A percentile compares a stretch with the other conserved stretches of the same genome.
Evolutionary conservation across 2,113 vertebrate species (phyloP).

Genomic region (Nothobranchius furzeri): DNA sequence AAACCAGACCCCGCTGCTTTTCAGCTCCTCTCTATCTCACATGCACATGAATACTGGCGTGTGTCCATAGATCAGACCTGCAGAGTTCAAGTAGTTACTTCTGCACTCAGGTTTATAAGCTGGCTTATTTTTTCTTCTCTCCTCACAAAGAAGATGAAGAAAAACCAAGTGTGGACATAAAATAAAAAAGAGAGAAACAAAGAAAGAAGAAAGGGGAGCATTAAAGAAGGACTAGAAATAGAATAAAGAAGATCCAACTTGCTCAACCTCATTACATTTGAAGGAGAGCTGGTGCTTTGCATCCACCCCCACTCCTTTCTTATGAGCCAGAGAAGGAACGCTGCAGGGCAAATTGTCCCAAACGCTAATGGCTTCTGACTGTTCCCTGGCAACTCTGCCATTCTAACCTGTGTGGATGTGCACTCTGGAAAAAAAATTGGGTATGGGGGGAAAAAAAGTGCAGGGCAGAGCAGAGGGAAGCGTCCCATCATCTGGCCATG

Average conservation of each 20-base stretch:
- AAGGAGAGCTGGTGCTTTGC: constrained; percentile 83
- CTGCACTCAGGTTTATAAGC: constrained; percentile 12
- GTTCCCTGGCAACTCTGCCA: constrained; percentile 99
- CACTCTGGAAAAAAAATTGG: constrained; percentile 79
- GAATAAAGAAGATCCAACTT: constrained; percentile 77
- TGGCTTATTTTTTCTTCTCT: not conserved
- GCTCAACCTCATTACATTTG: constrained; percentile 86
- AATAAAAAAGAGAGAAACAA: constrained; percentile 27
- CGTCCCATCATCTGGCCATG: constrained; percentile 83
- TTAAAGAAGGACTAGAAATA: constrained; percentile 57
- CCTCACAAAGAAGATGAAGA: constrained; percentile 40
- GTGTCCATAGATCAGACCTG: constrained; percentile 37
- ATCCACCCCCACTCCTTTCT: constrained; percentile 84
- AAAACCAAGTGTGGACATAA: constrained; percentile 62
- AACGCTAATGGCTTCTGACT: constrained; percentile 99
- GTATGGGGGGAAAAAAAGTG: constrained; percentile 55
- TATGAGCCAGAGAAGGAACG: constrained; percentile 91
- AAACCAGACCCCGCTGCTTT: constrained; percentile 84
- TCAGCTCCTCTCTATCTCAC: constrained; percentile 65
- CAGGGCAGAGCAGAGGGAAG: constrained; percentile 81
- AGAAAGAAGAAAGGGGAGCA: constrained; percentile 32
- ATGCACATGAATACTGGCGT: constrained; percentile 51
- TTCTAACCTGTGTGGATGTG: constrained; percentile 98
- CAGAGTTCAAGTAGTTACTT: constrained; percentile 5
- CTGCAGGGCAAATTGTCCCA: constrained; percentile 99